Evolutionary conservation across 2,888 invertebrate species (phyloP).

Genomic region (Chrysolina americana): DNA sequence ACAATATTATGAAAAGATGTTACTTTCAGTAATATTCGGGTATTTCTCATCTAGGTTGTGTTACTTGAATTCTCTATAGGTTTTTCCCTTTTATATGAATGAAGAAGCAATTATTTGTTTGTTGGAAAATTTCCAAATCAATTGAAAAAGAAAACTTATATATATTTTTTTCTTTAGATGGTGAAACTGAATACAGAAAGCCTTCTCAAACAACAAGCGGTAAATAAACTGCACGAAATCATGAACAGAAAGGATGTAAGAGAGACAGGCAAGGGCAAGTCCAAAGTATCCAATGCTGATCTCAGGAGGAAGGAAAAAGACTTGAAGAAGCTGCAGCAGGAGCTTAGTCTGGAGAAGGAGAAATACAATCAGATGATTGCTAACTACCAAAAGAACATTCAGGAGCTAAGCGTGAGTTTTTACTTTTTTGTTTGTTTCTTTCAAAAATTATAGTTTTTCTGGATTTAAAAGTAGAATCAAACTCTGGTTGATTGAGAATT

Average conservation of each 20-base stretch:
- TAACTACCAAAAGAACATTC: conserved; percentile 88
- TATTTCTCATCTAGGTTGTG: no score
- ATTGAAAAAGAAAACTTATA: neutral
- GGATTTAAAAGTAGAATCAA: no score
- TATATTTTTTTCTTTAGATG: conserved; percentile 54
- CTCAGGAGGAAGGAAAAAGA: conserved; percentile 94
- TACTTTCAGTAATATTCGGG: no score
- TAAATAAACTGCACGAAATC: conserved; percentile 97
- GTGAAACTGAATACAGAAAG: conserved; percentile 90
- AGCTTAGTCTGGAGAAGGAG: conserved; percentile 93
- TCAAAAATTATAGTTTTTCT: no score
- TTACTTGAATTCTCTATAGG: no score
- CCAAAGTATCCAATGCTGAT: conserved; percentile 85
- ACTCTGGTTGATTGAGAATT: no score
- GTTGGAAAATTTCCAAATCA: no score
- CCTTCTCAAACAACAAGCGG: conserved; percentile 92
- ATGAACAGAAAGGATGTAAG: conserved; percentile 93
- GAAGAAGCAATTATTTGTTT: no score
- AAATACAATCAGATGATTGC: conserved; percentile 91
- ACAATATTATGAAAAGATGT: no score
- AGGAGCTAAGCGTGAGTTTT: conserved; percentile 76
- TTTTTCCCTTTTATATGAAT: no score
- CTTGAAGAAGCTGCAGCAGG: conserved; percentile 93
- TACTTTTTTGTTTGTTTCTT: neutral
- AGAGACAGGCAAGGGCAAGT: conserved; percentile 77